Conservation (phyloP, 2,113 vertebrate genomes). For the Vulpes ferrilata region DNA sequence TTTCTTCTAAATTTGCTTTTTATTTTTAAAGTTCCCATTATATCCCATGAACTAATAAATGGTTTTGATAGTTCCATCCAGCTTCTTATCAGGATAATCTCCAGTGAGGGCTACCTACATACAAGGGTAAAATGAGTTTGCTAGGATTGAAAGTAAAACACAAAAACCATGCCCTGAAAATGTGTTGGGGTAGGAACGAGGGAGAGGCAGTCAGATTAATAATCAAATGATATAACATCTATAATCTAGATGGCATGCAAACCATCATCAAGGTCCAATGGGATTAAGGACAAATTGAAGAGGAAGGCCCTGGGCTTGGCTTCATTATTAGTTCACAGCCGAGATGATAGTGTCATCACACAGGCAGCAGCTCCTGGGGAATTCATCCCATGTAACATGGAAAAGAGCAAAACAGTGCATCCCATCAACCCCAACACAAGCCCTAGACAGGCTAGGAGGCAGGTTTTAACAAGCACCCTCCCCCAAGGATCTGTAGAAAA, state of each 20-base stretch:
- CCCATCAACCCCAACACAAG: accelerated
- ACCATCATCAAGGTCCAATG: background rate
- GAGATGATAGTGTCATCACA: accelerated
- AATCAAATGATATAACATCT: background rate
- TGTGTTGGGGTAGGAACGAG: background rate
- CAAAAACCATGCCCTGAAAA: background rate
- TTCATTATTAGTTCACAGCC: background rate
- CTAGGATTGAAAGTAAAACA: background rate
- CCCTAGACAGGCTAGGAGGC: background rate
- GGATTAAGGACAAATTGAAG: background rate
- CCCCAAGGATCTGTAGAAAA: background rate
- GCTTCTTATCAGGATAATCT: background rate
- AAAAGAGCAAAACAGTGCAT: background rate
- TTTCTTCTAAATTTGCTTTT: background rate
- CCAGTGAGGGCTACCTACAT: background rate
- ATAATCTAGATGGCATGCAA: background rate
- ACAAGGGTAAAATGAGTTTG: background rate
- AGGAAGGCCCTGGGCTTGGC: background rate
- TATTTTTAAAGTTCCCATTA: background rate
- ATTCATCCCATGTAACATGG: background rate
- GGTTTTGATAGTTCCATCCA: background rate
- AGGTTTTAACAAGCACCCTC: background rate
- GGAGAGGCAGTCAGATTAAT: background rate
- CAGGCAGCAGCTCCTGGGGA: background rate
- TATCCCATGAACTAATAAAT: background rate